These are phyloP conservation scores for Calliphora vomitoria DNA, from an alignment of 2,888 invertebrate species.

Conservation along the genomic window DNA sequence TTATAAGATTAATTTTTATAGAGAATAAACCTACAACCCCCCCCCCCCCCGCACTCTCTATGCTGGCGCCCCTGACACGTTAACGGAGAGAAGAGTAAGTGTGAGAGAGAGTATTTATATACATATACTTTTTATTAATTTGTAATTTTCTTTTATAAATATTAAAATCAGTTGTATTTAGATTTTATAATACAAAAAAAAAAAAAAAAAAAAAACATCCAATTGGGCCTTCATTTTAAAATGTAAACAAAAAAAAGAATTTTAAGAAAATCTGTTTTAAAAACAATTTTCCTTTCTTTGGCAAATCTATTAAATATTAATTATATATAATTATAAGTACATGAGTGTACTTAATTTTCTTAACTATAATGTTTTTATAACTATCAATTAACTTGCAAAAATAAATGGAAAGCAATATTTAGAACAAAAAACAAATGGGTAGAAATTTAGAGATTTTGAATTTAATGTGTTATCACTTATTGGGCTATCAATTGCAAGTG, in stretches of 20 bases:
- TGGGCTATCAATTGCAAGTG: too few species aligned
- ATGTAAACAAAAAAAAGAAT: constrained; percentile 26
- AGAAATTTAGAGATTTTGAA: background rate
- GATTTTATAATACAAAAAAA: constrained; percentile 31
- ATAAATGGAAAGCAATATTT: background rate
- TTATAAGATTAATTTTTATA: constrained; percentile 55
- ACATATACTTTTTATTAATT: constrained; percentile 41
- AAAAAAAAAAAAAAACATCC: constrained; percentile 8
- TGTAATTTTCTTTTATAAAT: constrained; percentile 59
- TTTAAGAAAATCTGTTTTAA: constrained; percentile 48
- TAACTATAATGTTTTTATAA: too few species aligned
- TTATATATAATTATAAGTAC: constrained; percentile 51
- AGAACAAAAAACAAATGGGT: background rate
- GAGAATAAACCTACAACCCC: constrained; percentile 39
- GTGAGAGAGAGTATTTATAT: constrained; percentile 32
- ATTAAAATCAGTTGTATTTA: constrained; percentile 66
- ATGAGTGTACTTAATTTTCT: constrained; percentile 50
- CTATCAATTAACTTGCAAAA: background rate
- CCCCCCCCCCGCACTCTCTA: constrained; percentile 26
- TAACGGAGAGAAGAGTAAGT: constrained; percentile 27
- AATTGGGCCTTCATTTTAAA: constrained; percentile 67
- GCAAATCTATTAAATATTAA: constrained; percentile 22
- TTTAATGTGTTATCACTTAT: too few species aligned
- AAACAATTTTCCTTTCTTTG: constrained; percentile 49
- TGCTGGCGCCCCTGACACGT: constrained; percentile 13